Percentiles rank a stretch among this genome's conserved stretches.
Conservation (phyloP, 2,888 invertebrate species). For the Watsonalla cultraria region DNA sequence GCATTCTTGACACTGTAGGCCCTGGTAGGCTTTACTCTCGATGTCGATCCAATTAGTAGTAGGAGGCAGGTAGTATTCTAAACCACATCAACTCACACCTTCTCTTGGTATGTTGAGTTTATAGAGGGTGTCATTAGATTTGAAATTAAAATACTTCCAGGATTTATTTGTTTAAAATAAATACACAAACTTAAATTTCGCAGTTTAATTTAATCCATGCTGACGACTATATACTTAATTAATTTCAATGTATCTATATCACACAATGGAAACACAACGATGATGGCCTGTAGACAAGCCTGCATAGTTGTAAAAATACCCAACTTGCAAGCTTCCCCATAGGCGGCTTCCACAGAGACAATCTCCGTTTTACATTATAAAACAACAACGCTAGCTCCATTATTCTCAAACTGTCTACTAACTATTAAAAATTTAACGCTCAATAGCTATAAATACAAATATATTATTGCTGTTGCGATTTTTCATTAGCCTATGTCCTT, state of each 20-base stretch:
- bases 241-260: slow-evolving; percentile 72
- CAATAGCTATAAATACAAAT: slow-evolving; percentile 78
- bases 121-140: no score
- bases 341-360: slow-evolving; percentile 48
- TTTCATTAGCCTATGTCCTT: slow-evolving; percentile 34
- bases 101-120: no score
- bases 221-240: slow-evolving; percentile 71
- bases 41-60: no score
- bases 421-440: slow-evolving; percentile 76
- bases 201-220: slow-evolving; percentile 72
- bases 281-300: slow-evolving; percentile 35
- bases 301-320: slow-evolving; percentile 20
- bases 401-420: slow-evolving; percentile 69
- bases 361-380: slow-evolving; percentile 58
- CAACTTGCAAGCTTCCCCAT: slow-evolving; percentile 22
- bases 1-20: no score
- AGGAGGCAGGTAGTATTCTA: no score
- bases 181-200: slow-evolving; percentile 40
- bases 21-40: no score
- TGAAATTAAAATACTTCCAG: no score
- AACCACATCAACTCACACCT: no score
- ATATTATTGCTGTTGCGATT: slow-evolving; percentile 77
- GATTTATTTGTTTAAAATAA: slow-evolving; percentile 13
- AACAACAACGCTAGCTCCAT: slow-evolving; percentile 70
- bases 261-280: slow-evolving; percentile 68